phyloP scores from a whole-genome alignment of 2,113 vertebrate genomes.

The Sorex fumeus region DNA sequence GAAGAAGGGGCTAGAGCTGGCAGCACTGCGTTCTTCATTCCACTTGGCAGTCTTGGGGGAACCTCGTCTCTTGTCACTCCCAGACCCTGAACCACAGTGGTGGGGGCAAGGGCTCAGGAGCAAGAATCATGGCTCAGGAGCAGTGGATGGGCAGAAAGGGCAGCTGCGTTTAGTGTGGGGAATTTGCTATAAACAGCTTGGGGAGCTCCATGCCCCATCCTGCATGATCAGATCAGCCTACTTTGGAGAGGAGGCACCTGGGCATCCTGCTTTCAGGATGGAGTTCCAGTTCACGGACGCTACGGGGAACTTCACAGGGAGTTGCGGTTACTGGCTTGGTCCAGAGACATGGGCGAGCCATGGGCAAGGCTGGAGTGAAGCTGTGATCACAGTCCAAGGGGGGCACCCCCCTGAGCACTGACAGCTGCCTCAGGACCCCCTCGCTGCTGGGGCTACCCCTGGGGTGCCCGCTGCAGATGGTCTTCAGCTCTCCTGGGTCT shows the following conservation, averaged over 20 bases:
- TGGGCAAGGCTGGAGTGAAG: too few species aligned
- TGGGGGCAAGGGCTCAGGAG: too few species aligned
- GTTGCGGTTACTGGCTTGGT: background rate
- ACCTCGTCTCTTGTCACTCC: background rate
- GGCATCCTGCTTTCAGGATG: background rate
- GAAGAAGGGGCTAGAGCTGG: background rate
- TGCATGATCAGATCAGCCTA: background rate
- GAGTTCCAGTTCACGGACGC: accelerated
- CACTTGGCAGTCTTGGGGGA: background rate
- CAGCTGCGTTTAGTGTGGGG: background rate
- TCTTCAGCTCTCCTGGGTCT: too few species aligned
- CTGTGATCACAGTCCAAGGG: background rate
- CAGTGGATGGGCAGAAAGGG: background rate
- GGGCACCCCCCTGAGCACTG: background rate
- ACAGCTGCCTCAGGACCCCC: background rate
- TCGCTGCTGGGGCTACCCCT: background rate
- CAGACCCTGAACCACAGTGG: background rate
- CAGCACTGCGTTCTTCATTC: background rate
- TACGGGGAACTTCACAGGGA: too few species aligned
- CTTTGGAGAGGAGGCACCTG: background rate
- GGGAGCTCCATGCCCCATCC: background rate
- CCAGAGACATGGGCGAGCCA: background rate
- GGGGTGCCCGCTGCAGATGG: background rate
- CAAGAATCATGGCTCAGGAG: background rate
- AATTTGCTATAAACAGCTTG: background rate